Evolutionary conservation across 2,797 vertebrate genomes (phyloP), one percentile per base, ranked within the genome.

Genomic region (Acipenser transmontanus): DNA sequence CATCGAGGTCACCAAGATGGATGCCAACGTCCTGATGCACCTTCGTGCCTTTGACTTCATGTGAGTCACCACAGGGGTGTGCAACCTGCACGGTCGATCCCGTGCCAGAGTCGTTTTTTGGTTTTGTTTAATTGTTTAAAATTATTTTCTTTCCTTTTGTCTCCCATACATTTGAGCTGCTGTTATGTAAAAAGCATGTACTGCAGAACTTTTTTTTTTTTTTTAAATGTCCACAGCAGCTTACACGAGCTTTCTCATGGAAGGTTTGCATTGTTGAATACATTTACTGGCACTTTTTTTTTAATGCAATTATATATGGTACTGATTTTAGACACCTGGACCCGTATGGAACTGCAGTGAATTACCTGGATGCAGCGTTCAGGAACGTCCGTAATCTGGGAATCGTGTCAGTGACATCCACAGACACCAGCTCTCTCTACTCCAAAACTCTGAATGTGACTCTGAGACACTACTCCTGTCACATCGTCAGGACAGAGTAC

Each of bases 11-110:
- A 91, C 89, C 73, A 93, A 95, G 84, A 95, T 95, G 94, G 97
- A 98, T 65, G 96, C 96, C 76, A 99, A 98, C n/a, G 93, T 98
- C 65, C 86, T 98, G 64, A 94, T 99, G 97, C 96, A 99, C 80
- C 83, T 97, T 76, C 88, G 94, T 70, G 76, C 95, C 8, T 99
- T 97, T 74, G 97, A 99, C 80, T 98, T 97, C 78, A 97, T 99
- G 97, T 98, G 83, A 91, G 93, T 84, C 17, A 47, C 48, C 49
- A 1, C 6, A 62, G 64, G 8, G 6, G 3, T 6, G 2, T 10
- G 34, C 20, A 34, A 12, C 3, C 34, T 34, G 34, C 34, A 34
- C 34, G 1, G 34, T 34, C 34, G 34, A 34, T 4, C 34, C 34
- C 34, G 34, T 34, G 20, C 20, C 20, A 34, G 20, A 34, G 34